Evolutionary conservation across 2,113 vertebrate species (phyloP), one percentile per base, ranked within the genome.

Genomic region (Hystrix cristata): DNA sequence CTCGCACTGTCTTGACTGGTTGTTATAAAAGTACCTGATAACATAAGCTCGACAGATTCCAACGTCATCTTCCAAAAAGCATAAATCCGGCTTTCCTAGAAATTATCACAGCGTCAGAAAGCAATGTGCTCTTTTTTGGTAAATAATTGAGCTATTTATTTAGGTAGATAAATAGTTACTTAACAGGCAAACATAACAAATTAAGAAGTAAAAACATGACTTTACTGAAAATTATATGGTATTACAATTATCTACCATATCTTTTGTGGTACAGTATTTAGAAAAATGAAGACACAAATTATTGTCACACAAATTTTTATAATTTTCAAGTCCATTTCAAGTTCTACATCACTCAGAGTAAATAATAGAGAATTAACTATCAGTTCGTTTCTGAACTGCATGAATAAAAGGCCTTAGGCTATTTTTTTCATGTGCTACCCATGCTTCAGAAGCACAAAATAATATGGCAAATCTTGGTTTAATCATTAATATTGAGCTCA

Each of bases 31-130:
- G 98, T 99, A 99, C 38, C 99, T 99, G 1, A 93, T 97, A 53
- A 99, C 85, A n/a, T 99, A 98, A 0, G 99, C 99, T 88, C 99
- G 98, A 90, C 99, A 99, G 69, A 99, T 98, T 87, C 99, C 99
- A 1, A 98, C 96, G 51, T 99, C 99, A 82, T 99, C 99, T 23
- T 98, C 94, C 13, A 99, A 97, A 87, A 99, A 98, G 90, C 99
- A 99, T 8, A 99, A 99, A 76, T 98, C 95, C 62, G 99, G 99
- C 46, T 99, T 98, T 94, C 96, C 99, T 99, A 29, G 0, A n/a
- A 98, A 95, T 67, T 69, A 92, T 10, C 43, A 87, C 65, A 80
- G 91, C 64, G 4, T 80, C 90, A 88, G 48, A 97, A 91, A 86
- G 7, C 46, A 91, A 16, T 79, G 60, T 27, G 60, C 23, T 88